Evolutionary conservation across 35 echinoderm and acorn worm genomes (phyloP).

Genomic region (Patiria miniata): DNA sequence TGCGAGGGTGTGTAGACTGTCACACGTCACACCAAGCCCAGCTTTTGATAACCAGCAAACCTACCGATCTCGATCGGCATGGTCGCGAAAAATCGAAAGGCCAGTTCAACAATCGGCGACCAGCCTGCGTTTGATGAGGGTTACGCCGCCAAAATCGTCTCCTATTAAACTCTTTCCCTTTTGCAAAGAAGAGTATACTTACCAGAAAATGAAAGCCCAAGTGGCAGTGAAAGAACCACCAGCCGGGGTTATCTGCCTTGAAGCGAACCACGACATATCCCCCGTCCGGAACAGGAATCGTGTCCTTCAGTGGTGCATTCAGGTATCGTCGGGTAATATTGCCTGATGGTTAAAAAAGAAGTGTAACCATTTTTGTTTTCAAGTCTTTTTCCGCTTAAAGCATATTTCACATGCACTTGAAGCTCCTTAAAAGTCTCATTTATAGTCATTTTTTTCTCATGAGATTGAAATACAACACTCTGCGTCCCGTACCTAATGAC

Average conservation of each 20-base stretch:
- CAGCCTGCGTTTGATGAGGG: too few relatives aligned
- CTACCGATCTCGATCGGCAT: too few relatives aligned
- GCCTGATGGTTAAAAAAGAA: background rate
- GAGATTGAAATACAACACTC: background rate
- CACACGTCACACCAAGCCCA: too few relatives aligned
- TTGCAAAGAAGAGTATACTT: constrained; percentile 5
- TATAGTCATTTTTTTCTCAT: background rate
- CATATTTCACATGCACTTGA: too few relatives aligned
- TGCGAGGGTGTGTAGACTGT: too few relatives aligned
- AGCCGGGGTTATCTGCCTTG: constrained; percentile 84
- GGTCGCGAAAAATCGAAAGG: too few relatives aligned
- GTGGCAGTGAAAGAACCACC: constrained; percentile 94
- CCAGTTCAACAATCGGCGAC: too few relatives aligned
- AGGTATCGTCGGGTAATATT: constrained; percentile 64
- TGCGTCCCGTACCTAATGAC: background rate
- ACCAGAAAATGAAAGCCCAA: constrained; percentile 73
- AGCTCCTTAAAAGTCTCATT: background rate
- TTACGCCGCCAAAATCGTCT: too few relatives aligned
- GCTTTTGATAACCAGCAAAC: too few relatives aligned
- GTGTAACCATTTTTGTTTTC: background rate
- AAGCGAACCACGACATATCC: constrained; percentile 80
- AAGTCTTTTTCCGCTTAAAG: too few relatives aligned
- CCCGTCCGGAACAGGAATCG: constrained; percentile 69
- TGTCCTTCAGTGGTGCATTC: constrained; percentile 72
- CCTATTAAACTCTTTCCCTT: too few relatives aligned